These are phyloP conservation scores for Monomorium pharaonis DNA, from an alignment of 1,140 invertebrate species.

Conservation along the genomic window DNA sequence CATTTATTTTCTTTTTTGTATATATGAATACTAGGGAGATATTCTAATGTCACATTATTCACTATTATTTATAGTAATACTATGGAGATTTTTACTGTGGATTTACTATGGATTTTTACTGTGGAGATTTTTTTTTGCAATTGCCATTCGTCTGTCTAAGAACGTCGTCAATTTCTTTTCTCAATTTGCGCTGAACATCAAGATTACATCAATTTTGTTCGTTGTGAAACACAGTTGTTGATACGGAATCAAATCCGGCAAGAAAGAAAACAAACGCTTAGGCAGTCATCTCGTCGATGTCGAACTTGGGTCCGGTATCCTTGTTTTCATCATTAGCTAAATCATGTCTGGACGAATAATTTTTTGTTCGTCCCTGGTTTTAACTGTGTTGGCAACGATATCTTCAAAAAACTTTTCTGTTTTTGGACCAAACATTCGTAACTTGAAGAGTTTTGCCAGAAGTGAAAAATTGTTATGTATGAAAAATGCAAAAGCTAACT, in stretches of 20 bases:
- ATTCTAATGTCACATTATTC: no score
- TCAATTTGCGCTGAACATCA: no score
- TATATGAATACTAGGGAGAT: no score
- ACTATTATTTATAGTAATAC: no score
- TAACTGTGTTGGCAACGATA: not conserved
- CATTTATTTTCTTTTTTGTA: no score
- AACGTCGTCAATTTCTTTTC: not conserved
- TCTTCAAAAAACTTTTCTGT: slow-evolving; percentile 3
- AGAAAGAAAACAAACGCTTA: not conserved
- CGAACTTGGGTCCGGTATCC: not conserved
- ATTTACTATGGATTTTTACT: no score
- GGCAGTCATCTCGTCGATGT: no score
- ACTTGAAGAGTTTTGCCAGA: not conserved
- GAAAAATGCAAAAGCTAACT: not conserved
- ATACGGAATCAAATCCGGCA: not conserved
- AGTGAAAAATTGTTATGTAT: slow-evolving; percentile 7
- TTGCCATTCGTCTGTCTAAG: not conserved
- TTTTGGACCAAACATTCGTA: slow-evolving; percentile 9
- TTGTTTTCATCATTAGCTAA: not conserved
- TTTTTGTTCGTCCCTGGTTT: not conserved
- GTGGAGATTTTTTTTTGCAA: no score
- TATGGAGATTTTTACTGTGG: no score
- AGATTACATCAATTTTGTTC: not conserved
- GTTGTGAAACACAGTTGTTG: not conserved
- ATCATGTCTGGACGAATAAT: not conserved